Base-by-base conservation (phyloP, 1,140 invertebrate genomes). In the Mylabris phalerata region DNA sequence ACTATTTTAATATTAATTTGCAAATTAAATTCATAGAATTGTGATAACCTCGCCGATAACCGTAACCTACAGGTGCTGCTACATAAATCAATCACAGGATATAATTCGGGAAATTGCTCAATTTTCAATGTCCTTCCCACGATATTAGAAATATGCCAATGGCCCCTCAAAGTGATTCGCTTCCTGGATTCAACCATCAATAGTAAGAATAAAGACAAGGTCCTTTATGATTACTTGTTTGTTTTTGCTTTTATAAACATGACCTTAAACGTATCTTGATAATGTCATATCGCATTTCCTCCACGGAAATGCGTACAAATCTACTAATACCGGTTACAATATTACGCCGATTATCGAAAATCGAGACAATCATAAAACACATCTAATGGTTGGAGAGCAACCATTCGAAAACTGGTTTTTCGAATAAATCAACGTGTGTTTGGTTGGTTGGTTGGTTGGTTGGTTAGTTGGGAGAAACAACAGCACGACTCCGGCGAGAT, bases 361-460 rank as follows among this genome's bases (percentile, higher is more conserved):
- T 32, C 32, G 7, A 19, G 7, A 32, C 32, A 32, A 32, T 32
- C 27, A 32, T 32, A 32, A 32, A 32, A 32, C 32, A 32, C 32
- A 32, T 32, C 32, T 2, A 32, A 32, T 19, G 19, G 7, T 32
- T 32, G 40, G 46, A 46, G 54, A 49, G 59, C 44, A 47, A n/a
- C 27, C 50, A 56, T 63, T 57, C 64, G 57, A 66, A 51, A 66
- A 66, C 61, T 59, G 61, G 61, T 66, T 66, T 61, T 55, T 48
- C 43, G 62, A 62, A 65, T 65, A 62, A 62, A 65, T 65, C 63
- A 65, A 62, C 32, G 51, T 57, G 57, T 59, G 59, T 55, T 46
- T 10, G 13, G 6, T 40, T 25, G 38, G 55, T 19, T 13, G 13
- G 13, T 13, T 13, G 13, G 13, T n/a, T 13, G 13, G 13, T 13